Conservation (phyloP, 2,888 invertebrate genomes). For the Drosophila lutescens region DNA sequence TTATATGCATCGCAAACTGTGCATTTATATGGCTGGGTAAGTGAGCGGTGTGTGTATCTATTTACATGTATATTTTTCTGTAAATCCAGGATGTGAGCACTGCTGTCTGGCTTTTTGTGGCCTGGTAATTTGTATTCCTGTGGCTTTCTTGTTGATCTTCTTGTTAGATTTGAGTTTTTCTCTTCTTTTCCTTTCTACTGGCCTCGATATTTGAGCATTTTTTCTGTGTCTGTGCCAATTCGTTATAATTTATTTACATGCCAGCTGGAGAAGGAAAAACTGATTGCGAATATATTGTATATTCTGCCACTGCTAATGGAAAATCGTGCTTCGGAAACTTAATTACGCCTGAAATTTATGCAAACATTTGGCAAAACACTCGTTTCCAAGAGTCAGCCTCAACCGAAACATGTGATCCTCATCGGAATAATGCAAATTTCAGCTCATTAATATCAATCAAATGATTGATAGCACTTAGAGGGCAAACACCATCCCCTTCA, state of each 20-base stretch:
- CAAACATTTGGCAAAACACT: constrained; percentile 55
- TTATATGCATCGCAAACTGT: constrained; percentile 77
- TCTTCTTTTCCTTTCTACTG: constrained; percentile 8
- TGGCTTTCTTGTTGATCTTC: constrained; percentile 78
- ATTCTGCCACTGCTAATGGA: constrained; percentile 34
- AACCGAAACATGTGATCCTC: constrained; percentile 43
- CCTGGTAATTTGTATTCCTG: constrained; percentile 82
- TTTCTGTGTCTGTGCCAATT: constrained; percentile 31
- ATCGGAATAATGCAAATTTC: constrained; percentile 80
- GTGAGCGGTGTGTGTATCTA: constrained; percentile 13
- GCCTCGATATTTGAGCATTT: constrained; percentile 8
- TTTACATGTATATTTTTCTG: constrained; percentile 9
- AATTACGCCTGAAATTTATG: constrained; percentile 73
- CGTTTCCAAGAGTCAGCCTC: background rate
- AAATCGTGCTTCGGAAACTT: constrained; percentile 51
- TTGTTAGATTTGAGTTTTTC: constrained; percentile 55
- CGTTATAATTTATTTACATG: constrained; percentile 42
- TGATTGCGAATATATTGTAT: constrained; percentile 19
- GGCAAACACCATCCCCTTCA: constrained; percentile 14
- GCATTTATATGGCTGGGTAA: constrained; percentile 69
- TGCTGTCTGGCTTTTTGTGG: constrained; percentile 61
- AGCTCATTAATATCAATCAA: constrained; percentile 83
- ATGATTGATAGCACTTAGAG: constrained; percentile 73
- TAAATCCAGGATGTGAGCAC: constrained; percentile 36
- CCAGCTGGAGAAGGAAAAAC: background rate